Base-by-base conservation (phyloP, 2,888 invertebrate species). In the Drosophila suboccidentalis region DNA sequence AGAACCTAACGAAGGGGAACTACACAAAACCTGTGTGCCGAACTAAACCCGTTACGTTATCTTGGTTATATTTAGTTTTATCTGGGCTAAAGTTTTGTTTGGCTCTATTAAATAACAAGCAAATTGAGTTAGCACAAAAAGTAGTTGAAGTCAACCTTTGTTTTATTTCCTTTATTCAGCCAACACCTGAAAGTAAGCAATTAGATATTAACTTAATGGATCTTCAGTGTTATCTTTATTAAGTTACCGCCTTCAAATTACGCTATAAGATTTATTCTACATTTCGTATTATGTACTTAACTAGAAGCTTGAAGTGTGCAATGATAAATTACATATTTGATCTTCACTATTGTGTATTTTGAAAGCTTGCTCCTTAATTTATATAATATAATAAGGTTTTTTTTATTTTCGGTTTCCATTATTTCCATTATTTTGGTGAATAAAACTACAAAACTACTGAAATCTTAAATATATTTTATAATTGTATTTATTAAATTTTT, bases 1-100 rank as follows among this genome's bases (percentile, higher is more conserved):
- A 29, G 22, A 17, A 11, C 34, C 6, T 9, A 2, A 15, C 15
- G 8, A 38, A 50, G 17, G 17, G 54, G 6, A 34, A 39, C 32
- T 47, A 29, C 8, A 26, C 26, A 43, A 26, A 43, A 29, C 63
- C 67, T 64, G 67, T 17, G 57, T n/a, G 17, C 34, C n/a, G 36
- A 36, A 62, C 51, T 15, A 46, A 46, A 22, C 22, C 54, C 34
- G 22, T 67, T 39, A 32, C 34, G 43, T 51, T 60, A 43, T 26
- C 44, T 38, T 47, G 36, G 19, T 13, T 38, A 50, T 43, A 32
- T 63, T 58, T 67, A 61, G 72, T 70, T 78, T 78, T 72, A 84
- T 87, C 71, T 67, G 34, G 32, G 54, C 55, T 36, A 72, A 81
- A 79, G 75, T 87, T 83, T 71, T 59, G 57, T 39, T 39, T 59